A percentile compares a stretch with the other conserved stretches of the same genome.
These are phyloP conservation scores for Cosmopolites sordidus DNA, from an alignment of 2,888 invertebrate genomes.

Conservation along the genomic window DNA sequence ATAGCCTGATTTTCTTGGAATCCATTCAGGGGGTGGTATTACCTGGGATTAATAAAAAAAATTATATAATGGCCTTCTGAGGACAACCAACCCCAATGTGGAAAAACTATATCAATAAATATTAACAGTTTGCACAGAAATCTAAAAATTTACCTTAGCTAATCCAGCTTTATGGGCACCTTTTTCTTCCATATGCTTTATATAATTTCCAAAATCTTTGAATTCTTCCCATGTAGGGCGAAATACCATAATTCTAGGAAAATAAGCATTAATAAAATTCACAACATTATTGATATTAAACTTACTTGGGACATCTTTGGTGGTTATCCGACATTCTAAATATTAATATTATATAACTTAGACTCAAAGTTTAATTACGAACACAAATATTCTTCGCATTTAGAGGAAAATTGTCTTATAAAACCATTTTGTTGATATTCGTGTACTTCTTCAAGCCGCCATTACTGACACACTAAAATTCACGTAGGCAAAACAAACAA, in stretches of 20 bases:
- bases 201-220: slow-evolving; percentile 86
- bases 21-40: slow-evolving; percentile 95
- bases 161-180: slow-evolving; percentile 94
- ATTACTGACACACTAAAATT: slow-evolving; percentile 39
- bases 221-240: slow-evolving; percentile 97
- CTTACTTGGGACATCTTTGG: slow-evolving; percentile 38
- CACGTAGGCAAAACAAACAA: slow-evolving; percentile 35
- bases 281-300: slow-evolving; percentile 3
- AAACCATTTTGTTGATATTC: slow-evolving; percentile 25
- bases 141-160: slow-evolving; percentile 69
- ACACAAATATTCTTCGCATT: too few species aligned
- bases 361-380: slow-evolving; percentile 3
- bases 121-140: too few species aligned
- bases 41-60: slow-evolving; percentile 52
- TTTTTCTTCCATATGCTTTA: slow-evolving; percentile 85
- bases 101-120: too few species aligned
- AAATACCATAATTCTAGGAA: slow-evolving; percentile 67
- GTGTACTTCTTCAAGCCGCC: slow-evolving; percentile 36
- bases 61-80: too few species aligned
- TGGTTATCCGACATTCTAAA: slow-evolving; percentile 33
- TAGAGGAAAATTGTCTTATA: slow-evolving; percentile 2
- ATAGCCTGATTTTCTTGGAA: slow-evolving; percentile 81
- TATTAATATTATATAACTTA: slow-evolving; percentile 8
- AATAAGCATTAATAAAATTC: slow-evolving; percentile 7
- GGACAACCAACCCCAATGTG: too few species aligned